These are phyloP conservation scores for Hesperophylax magnus DNA, from an alignment of 1,140 invertebrate species.

Conservation along the genomic window DNA sequence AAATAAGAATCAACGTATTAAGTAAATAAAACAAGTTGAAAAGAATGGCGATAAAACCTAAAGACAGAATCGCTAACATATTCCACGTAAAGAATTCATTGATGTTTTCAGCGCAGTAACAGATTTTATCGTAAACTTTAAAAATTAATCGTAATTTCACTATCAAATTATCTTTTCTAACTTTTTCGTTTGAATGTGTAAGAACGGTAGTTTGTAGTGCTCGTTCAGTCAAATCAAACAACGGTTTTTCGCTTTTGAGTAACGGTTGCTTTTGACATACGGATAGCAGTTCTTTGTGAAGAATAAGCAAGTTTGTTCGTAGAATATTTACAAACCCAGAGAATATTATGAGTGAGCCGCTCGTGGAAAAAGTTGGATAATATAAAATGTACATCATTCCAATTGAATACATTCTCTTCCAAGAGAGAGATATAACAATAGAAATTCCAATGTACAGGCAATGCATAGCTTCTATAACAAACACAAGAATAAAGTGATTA, in stretches of 20 bases:
- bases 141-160: conserved; percentile 10
- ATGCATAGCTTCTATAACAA: neutral
- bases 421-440: neutral
- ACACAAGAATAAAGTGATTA: neutral
- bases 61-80: neutral
- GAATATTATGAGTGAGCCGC: neutral
- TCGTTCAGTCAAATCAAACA: neutral
- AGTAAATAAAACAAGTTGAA: conserved; percentile 31
- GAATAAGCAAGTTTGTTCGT: neutral
- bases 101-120: neutral
- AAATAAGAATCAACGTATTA: neutral
- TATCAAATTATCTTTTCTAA: neutral
- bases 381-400: neutral
- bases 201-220: neutral
- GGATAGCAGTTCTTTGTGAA: neutral
- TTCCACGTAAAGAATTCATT: conserved; percentile 17
- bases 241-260: neutral
- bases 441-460: neutral
- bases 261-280: neutral
- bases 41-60: neutral
- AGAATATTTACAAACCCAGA: neutral
- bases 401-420: neutral
- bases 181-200: neutral
- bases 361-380: neutral
- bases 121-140: conserved; percentile 22